phyloP scores from a whole-genome alignment of 1,140 invertebrate species.

The Rhopalosiphum padi region DNA sequence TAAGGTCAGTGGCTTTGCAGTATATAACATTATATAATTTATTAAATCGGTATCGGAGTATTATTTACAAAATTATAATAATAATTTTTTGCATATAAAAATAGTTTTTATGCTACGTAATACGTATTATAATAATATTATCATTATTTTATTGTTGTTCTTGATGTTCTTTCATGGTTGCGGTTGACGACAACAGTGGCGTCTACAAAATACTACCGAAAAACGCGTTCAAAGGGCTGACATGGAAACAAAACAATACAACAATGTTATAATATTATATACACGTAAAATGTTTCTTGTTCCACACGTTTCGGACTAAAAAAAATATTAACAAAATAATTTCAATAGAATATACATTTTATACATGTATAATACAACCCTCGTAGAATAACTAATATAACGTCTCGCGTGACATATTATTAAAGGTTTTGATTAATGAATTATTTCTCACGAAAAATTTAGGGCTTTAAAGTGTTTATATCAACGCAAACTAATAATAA shows the following conservation, averaged over 20 bases:
- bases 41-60: not conserved
- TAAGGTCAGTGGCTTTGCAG: not conserved
- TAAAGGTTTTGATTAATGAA: constrained; percentile 13
- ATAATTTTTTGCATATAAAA: too few species aligned
- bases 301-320: not conserved
- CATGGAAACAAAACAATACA: not conserved
- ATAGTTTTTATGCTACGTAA: not conserved
- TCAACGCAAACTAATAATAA: not conserved
- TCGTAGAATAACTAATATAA: not conserved
- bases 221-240: not conserved
- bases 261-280: not conserved
- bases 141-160: not conserved
- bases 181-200: not conserved
- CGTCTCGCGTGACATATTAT: not conserved
- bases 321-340: constrained; percentile 12
- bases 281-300: not conserved
- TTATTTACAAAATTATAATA: not conserved
- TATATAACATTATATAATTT: not conserved
- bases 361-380: not conserved
- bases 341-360: not conserved
- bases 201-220: not conserved
- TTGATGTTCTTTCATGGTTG: not conserved
- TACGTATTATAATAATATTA: not conserved
- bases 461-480: not conserved
- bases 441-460: not conserved